Percentiles rank a stretch among this genome's conserved stretches.
Evolutionary conservation across 2,113 vertebrate genomes (phyloP).

Genomic region (Origma solitaria): DNA sequence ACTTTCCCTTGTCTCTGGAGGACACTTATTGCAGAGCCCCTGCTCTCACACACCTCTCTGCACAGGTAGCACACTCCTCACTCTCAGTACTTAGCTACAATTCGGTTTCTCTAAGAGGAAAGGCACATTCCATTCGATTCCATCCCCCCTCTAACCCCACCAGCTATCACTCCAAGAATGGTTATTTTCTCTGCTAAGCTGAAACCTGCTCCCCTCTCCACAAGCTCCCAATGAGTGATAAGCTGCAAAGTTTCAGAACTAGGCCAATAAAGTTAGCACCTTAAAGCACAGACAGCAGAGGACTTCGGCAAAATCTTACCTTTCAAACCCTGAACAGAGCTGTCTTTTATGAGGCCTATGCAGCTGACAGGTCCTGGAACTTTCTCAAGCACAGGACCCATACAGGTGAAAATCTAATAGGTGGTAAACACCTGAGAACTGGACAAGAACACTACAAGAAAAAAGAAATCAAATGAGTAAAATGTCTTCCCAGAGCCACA

Average conservation of each 20-base stretch:
- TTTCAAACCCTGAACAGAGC: slow-evolving; percentile 72
- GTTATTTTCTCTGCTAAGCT: slow-evolving; percentile 19
- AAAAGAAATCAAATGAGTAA: slow-evolving; percentile 74
- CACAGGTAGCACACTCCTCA: slow-evolving; percentile 33
- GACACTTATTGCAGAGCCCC: background rate
- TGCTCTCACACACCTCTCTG: slow-evolving; percentile 18
- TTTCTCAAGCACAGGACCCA: slow-evolving; percentile 67
- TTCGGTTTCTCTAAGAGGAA: slow-evolving; percentile 47
- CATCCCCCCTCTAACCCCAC: background rate
- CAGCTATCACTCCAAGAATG: slow-evolving; percentile 11
- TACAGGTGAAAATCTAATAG: slow-evolving; percentile 69
- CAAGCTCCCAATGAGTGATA: slow-evolving; percentile 49
- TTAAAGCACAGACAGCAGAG: slow-evolving; percentile 67
- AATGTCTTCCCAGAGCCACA: slow-evolving; percentile 86
- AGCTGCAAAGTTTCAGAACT: slow-evolving; percentile 69
- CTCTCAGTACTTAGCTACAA: slow-evolving; percentile 39
- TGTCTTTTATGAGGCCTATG: slow-evolving; percentile 74
- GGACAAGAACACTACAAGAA: slow-evolving; percentile 66
- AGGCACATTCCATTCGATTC: slow-evolving; percentile 44
- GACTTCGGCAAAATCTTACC: slow-evolving; percentile 76
- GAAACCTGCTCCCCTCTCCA: slow-evolving; percentile 51
- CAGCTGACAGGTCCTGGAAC: slow-evolving; percentile 73
- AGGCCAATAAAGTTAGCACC: slow-evolving; percentile 67
- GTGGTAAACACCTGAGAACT: slow-evolving; percentile 73
- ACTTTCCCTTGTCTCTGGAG: background rate